Percentiles rank a stretch among this genome's conserved stretches.
phyloP scores from a whole-genome alignment of 2,113 vertebrate species.

The Passer montanus region DNA sequence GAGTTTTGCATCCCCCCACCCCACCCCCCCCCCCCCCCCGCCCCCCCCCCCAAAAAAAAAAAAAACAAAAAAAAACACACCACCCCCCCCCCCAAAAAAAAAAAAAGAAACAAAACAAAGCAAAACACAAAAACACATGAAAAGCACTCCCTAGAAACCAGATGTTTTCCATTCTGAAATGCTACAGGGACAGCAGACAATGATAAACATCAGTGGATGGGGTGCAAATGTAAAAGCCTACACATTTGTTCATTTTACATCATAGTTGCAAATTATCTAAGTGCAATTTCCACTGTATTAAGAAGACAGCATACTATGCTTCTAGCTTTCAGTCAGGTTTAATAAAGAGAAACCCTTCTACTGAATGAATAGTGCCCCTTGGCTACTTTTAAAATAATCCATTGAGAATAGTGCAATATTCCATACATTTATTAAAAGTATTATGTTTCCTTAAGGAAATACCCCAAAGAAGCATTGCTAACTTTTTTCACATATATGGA shows the following conservation, averaged over 20 bases:
- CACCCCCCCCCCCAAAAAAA: too few species aligned
- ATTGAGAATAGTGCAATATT: slow-evolving; percentile 34
- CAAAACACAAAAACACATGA: rapidly evolving
- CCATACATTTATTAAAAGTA: slow-evolving; percentile 22
- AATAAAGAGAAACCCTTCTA: slow-evolving; percentile 60
- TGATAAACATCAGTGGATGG: background rate
- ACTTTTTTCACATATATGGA: background rate
- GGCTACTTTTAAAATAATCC: slow-evolving; percentile 58
- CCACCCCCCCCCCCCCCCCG: too few species aligned
- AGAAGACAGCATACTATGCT: slow-evolving; percentile 2
- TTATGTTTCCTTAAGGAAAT: slow-evolving; percentile 33
- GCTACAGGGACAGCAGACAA: background rate
- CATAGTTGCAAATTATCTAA: slow-evolving; percentile 45
- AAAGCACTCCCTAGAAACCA: background rate
- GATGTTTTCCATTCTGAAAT: background rate
- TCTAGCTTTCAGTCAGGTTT: slow-evolving; percentile 54
- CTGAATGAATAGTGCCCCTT: slow-evolving; percentile 28
- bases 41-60: too few species aligned
- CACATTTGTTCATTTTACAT: background rate
- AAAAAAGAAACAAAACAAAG: rapidly evolving
- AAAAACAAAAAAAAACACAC: rapidly evolving
- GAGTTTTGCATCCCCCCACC: background rate
- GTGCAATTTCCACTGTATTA: slow-evolving; percentile 42
- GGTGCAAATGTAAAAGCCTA: background rate
- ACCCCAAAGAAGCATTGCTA: background rate